Base-by-base conservation (phyloP, 2,797 vertebrate genomes). In the Perodicticus potto region DNA sequence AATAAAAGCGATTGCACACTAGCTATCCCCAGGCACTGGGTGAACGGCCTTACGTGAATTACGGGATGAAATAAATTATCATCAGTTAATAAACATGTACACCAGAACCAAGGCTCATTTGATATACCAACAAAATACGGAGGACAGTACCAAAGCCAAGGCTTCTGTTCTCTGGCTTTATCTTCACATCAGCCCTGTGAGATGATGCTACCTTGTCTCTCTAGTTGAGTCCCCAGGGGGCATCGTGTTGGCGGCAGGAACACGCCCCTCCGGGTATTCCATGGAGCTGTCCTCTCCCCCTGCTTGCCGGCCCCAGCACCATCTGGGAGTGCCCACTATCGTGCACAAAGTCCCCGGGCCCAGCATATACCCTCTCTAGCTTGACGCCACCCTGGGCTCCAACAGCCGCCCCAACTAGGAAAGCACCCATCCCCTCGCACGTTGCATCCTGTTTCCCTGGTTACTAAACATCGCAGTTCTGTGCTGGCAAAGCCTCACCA, bases 211-310 rank as follows among this genome's bases (percentile, higher is more conserved):
- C 27, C 34, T 70, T 14, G 7, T 23, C 14, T 70, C 32, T 17
- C n/a, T 37, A 7, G 29, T 2, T 37, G 43, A 29, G n/a, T 40
- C 19, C n/a, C 32, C n/a, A 37, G 32, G 1, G 7, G 34, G 11
- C 7, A 9, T 34, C 0, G 2, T 2, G 1, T 5, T 32, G n/a
- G 16, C 29, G 45, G 72, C 25, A 49, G 49, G 65, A 43, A 29
- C 7, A 3, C 0, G 2, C 11, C 10, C 19, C 8, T 37, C 13
- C 65, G 23, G 67, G 29, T 11, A 6, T 14, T n/a, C n/a, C 25
- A 0, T 3, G 73, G 43, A 86, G 7, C 22, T 1, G 14, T 55
- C 43, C 2, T 1, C 0, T 19, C 0, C 5, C 61, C 12, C 43
- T 65, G 22, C 27, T n/a, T 5, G 6, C 19, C 55, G 34, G 45